Base-by-base conservation (phyloP, 2,797 vertebrate genomes). In the Takifugu rubripes region DNA sequence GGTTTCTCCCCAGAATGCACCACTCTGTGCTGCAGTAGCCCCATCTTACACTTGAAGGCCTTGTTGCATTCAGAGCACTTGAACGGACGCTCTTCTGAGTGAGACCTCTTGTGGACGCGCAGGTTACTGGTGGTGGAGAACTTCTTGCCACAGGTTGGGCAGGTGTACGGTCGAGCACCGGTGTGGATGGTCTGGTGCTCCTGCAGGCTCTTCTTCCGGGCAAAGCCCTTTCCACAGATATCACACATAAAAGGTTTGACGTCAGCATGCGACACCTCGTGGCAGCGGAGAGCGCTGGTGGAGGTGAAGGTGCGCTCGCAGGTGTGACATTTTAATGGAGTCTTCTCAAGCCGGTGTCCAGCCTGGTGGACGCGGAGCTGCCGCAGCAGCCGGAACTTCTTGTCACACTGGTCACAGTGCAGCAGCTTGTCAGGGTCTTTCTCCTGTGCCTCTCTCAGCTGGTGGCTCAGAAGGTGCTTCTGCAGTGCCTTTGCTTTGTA, bases 151-250 rank as follows among this genome's bases (percentile, higher is more conserved):
- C 85, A 88, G 33, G 52, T 64, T 0, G 44, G 63, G 60, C 88
- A 90, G 12, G 61, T 14, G 59, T 80, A 84, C 0, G 85, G 82
- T 25, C 85, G 70, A 0, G 81, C 86, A 0, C 79, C 82, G 0
- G 77, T 87, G 73, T 88, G 85, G 9, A 85, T 67, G 0, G 73
- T 81, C 75, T 86, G 82, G 64, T 88, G 87, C 52, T 81, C 81
- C 0, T 69, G 65, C 3, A 86, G 80, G 50, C 75, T 84, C 72
- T 79, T 82, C 75, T 73, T 86, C 17, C 85, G 62, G 17, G 68
- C 79, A 59, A 87, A 87, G 11, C 74, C 63, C 29, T 83, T 85
- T 1, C 77, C 76, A 4, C 84, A 89, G 16, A 79, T 61, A n/a
- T 83, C 75, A 11, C 84, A 83, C 58, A 75, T 76, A 67, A 87